These are phyloP conservation scores for Lepidurus apus DNA, from an alignment of 1,140 invertebrate genomes.

Conservation along the genomic window DNA sequence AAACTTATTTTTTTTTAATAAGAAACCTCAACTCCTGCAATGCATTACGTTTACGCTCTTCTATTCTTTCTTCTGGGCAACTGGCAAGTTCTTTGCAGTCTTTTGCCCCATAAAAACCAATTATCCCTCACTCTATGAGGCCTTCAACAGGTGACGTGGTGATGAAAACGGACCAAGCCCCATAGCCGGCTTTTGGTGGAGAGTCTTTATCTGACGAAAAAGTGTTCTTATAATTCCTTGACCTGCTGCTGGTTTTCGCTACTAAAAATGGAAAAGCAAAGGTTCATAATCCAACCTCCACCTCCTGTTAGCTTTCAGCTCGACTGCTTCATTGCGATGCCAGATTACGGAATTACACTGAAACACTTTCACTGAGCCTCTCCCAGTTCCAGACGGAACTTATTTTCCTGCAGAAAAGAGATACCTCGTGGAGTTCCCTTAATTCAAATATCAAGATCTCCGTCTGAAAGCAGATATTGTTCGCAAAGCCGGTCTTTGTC, in stretches of 20 bases:
- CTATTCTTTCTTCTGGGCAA: too few species aligned
- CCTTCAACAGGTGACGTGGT: conserved; percentile 20
- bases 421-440: not conserved
- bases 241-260: not conserved
- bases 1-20: too few species aligned
- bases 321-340: too few species aligned
- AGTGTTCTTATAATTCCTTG: not conserved
- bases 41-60: too few species aligned
- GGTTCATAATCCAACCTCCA: too few species aligned
- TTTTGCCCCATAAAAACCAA: not conserved
- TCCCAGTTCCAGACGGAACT: not conserved
- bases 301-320: too few species aligned
- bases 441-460: not conserved
- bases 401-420: not conserved
- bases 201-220: not conserved
- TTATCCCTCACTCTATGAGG: conserved; percentile 12
- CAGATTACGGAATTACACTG: too few species aligned
- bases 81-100: not conserved
- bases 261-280: too few species aligned
- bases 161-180: conserved; percentile 13
- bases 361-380: too few species aligned
- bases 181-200: not conserved
- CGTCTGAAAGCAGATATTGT: too few species aligned
- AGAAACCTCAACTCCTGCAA: too few species aligned
- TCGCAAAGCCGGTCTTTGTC: too few species aligned